Conservation (phyloP, 2,113 vertebrate genomes). For the Hypomesus transpacificus region DNA sequence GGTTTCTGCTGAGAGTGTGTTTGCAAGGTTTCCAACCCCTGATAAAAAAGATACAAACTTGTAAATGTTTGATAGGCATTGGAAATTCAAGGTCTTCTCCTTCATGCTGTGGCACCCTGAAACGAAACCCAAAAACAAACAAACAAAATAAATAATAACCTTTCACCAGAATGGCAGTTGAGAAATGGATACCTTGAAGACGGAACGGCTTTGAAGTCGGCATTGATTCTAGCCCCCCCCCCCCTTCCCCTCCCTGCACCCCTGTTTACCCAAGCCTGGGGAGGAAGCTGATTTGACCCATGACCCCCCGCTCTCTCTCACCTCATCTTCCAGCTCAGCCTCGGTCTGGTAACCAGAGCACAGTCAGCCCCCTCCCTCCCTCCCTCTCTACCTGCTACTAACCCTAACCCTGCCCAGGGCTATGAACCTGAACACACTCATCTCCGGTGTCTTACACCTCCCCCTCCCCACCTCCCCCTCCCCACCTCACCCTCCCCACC, state of each 20-base stretch:
- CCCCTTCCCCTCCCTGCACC: background rate
- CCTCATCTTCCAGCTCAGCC: no score
- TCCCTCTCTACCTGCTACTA: background rate
- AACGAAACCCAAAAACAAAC: no score
- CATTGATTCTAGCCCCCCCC: constrained; percentile 7
- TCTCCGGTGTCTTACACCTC: constrained; percentile 2
- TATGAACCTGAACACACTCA: constrained; percentile 21
- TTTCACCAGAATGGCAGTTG: constrained; percentile 21
- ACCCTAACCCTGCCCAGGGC: constrained; percentile 1
- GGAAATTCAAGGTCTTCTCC: no score
- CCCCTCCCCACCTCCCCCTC: background rate
- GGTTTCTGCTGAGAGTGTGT: no score
- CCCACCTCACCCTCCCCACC: background rate
- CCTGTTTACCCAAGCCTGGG: constrained; percentile 8
- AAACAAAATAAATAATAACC: background rate
- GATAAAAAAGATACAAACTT: no score
- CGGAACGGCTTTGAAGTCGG: constrained; percentile 10
- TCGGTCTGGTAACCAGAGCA: constrained; percentile 33
- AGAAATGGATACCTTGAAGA: constrained; percentile 32
- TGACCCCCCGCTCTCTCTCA: background rate
- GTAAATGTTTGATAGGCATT: no score
- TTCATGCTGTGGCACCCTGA: no score
- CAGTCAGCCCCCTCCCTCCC: no score
- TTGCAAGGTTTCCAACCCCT: no score
- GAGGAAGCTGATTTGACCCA: constrained; percentile 39